phyloP scores from a whole-genome alignment of 2,797 vertebrate genomes.

The Pipistrellus kuhlii region DNA sequence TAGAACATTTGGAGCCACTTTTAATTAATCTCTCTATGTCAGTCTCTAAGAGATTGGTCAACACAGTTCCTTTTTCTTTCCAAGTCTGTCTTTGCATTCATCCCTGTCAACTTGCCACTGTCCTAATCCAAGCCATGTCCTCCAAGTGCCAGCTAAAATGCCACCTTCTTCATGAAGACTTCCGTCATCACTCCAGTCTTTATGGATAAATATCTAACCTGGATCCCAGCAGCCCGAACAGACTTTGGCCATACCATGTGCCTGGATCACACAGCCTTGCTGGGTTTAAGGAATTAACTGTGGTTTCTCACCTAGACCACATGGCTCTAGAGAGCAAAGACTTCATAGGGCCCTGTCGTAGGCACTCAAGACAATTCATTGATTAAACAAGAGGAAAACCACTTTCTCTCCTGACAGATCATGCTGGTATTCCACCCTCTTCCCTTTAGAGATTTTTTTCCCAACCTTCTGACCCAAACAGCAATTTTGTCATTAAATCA shows the following conservation, averaged over 20 bases:
- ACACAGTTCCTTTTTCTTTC: not conserved
- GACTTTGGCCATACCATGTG: not conserved
- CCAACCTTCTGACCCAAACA: not conserved
- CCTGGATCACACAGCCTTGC: not conserved
- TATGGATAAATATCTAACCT: not conserved
- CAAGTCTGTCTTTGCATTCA: not conserved
- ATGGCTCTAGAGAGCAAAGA: not conserved
- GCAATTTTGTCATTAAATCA: not conserved
- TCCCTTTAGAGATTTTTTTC: not conserved
- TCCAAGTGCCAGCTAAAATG: not conserved
- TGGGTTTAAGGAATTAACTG: not conserved
- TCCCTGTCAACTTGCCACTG: not conserved
- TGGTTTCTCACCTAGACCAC: not conserved
- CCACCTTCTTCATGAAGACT: not conserved
- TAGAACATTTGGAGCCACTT: constrained; percentile 1
- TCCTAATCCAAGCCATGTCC: not conserved
- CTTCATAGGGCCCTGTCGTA: not conserved
- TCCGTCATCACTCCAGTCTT: not conserved
- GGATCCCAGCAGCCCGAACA: not conserved
- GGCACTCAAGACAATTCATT: not conserved
- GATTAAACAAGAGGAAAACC: constrained; percentile 40
- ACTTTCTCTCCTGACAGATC: not conserved
- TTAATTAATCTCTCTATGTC: not conserved
- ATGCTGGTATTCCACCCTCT: not conserved
- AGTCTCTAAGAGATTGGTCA: not conserved